Conservation (phyloP, 2,113 vertebrate species). For the Gambusia affinis region DNA sequence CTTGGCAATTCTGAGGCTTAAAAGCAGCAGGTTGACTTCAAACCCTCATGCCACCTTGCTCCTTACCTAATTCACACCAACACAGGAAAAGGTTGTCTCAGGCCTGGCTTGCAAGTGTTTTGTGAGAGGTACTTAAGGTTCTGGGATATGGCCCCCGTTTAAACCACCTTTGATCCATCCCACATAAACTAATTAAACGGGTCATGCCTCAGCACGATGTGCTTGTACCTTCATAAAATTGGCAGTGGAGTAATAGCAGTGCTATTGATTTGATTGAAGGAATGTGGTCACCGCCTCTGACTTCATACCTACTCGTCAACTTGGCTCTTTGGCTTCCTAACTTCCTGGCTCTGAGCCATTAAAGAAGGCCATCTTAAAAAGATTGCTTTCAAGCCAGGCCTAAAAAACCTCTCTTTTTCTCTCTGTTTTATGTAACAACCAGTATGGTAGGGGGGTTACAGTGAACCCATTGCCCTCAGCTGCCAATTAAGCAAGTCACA, state of each 20-base stretch:
- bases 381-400: neutral
- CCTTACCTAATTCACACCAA: neutral
- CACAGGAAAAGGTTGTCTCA: neutral
- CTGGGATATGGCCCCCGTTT: neutral
- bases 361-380: neutral
- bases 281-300: neutral
- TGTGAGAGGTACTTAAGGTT: neutral
- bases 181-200: neutral
- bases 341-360: neutral
- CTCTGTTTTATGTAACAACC: neutral
- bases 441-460: neutral
- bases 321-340: neutral
- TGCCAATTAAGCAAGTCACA: neutral
- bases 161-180: neutral
- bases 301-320: neutral
- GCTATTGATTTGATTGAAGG: neutral
- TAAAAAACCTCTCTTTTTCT: neutral
- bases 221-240: neutral
- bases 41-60: neutral
- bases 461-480: neutral
- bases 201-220: neutral
- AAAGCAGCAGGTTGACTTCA: constrained; percentile 1
- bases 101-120: neutral
- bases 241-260: neutral
- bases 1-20: neutral